Base-by-base conservation (phyloP, 2,113 vertebrate genomes). In the Taurulus bubalis region DNA sequence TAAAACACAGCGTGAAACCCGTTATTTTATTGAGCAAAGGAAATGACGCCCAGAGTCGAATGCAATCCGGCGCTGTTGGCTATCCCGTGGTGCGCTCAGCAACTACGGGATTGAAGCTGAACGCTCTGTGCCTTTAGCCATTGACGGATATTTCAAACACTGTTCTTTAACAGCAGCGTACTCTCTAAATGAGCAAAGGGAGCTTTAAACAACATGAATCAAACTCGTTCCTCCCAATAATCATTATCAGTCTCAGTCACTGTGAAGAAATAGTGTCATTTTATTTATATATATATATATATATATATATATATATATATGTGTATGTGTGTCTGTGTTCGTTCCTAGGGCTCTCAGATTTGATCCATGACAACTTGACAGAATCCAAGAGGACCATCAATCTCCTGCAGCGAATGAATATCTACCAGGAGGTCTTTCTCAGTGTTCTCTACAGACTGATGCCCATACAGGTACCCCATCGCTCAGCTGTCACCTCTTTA, bases 361-460 rank as follows among this genome's bases (percentile, higher is more conserved):
- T 99, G 91, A 96, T 98, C 90, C 95, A 97, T 91, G 98, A 99
- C 94, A 99, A 99, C 95, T 95, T 95, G 94, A 99, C 98, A 36
- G 98, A 99, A 92, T 99, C 98, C 86, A 96, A 96, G 95, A 96
- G 96, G 93, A 99, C 97, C 84, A 98, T 99, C 93, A 99, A 99
- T 92, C 96, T 99, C 91, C 96, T 99, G 74, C 96, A 98, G 87
- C 95, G 97, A 85, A 99, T 99, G 97, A 99, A 99, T 94, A 96
- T 99, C 93, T 99, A 99, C 94, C 98, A 99, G 86, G 98, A 99
- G 88, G 97, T 99, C 87, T 94, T 99, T 77, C 97, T 99, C 90
- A 96, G 96, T 75, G 87, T 97, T 85, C 94, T 98, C 70, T 99
- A 99, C 93, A 95, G 96, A 93, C 79, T 94, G 87, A 92, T 99